These are phyloP conservation scores for Melieria picta DNA, from an alignment of 2,888 invertebrate species.

Conservation along the genomic window DNA sequence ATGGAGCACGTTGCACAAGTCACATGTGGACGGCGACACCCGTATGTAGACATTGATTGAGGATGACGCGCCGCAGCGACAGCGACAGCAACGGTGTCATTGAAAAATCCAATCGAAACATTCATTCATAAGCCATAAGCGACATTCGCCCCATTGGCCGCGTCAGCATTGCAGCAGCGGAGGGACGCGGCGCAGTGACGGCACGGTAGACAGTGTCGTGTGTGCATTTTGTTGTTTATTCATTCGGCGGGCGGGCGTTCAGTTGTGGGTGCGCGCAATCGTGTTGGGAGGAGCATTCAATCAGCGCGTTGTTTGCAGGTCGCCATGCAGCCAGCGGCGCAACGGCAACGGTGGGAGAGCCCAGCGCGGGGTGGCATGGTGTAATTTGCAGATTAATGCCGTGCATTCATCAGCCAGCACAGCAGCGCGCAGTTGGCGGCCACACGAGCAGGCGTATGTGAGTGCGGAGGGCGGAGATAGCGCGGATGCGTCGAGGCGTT, in stretches of 20 bases:
- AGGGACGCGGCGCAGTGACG: not conserved
- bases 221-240: no score
- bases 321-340: not conserved
- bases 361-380: conserved; percentile 11
- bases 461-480: not conserved
- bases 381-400: conserved; percentile 35
- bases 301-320: conserved; percentile 17
- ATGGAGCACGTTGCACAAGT: no score
- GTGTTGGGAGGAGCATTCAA: conserved; percentile 1
- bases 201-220: no score
- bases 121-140: not conserved
- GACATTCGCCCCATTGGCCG: not conserved
- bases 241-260: not conserved
- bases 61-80: no score
- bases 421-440: not conserved
- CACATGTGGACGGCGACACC: no score
- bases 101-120: conserved; percentile 7
- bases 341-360: not conserved
- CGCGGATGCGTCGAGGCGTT: not conserved
- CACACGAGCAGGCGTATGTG: not conserved
- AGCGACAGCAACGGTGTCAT: not conserved
- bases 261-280: not conserved
- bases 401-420: conserved; percentile 34
- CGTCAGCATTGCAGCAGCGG: no score
- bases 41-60: no score